phyloP scores from a whole-genome alignment of 2,888 invertebrate genomes.

The Meiosimyza platycephala region DNA sequence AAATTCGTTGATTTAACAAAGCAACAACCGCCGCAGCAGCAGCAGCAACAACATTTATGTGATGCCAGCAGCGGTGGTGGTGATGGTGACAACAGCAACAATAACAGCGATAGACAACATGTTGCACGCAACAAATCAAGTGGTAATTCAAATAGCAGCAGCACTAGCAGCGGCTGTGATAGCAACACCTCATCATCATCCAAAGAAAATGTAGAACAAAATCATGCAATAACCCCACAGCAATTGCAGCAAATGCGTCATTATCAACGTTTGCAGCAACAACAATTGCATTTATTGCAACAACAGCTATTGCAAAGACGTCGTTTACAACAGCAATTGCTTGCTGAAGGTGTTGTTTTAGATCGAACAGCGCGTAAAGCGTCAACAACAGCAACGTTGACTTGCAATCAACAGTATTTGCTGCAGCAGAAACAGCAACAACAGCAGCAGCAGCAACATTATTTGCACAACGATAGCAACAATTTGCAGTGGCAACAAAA shows the following conservation, averaged over 20 bases:
- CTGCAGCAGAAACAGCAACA: slow-evolving; percentile 42
- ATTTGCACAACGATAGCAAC: slow-evolving; percentile 36
- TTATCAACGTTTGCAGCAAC: slow-evolving; percentile 65
- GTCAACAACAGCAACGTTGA: slow-evolving; percentile 27
- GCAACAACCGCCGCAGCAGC: slow-evolving; percentile 57
- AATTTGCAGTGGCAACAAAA: slow-evolving; percentile 39
- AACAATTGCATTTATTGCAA: slow-evolving; percentile 64
- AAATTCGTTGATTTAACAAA: slow-evolving; percentile 67
- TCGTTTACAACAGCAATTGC: slow-evolving; percentile 63
- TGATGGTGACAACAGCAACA: slow-evolving; percentile 34
- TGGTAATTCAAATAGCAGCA: slow-evolving; percentile 53
- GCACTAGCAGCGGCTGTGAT: slow-evolving; percentile 61
- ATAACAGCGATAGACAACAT: slow-evolving; percentile 53
- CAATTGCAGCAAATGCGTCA: slow-evolving; percentile 72
- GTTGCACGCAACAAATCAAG: slow-evolving; percentile 46
- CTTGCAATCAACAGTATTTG: slow-evolving; percentile 40
- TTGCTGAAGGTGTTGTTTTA: slow-evolving; percentile 55
- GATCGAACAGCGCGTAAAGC: slow-evolving; percentile 30
- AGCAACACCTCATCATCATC: slow-evolving; percentile 55
- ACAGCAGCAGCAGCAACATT: slow-evolving; percentile 46
- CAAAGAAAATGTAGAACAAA: slow-evolving; percentile 58
- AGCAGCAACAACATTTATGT: slow-evolving; percentile 51
- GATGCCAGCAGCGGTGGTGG: slow-evolving; percentile 43
- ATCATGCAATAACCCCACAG: slow-evolving; percentile 69
- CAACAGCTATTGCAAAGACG: slow-evolving; percentile 66